phyloP scores from a whole-genome alignment of 2,113 vertebrate species.

The Perca fluviatilis region DNA sequence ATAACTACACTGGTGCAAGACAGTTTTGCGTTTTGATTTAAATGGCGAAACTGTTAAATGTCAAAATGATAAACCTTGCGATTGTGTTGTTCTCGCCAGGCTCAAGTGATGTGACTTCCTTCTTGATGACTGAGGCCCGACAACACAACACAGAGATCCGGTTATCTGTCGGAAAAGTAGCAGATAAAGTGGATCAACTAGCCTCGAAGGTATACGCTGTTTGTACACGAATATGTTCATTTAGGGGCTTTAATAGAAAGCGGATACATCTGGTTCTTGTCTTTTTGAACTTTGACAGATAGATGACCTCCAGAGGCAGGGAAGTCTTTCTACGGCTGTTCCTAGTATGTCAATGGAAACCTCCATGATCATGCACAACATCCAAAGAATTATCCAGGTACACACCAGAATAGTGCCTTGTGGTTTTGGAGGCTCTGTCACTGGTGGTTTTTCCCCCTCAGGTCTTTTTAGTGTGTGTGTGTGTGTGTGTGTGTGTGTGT shows the following conservation, averaged over 20 bases:
- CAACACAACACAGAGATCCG: constrained; percentile 97
- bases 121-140: constrained; percentile 96
- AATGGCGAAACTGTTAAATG: background rate
- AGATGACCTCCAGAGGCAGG: constrained; percentile 90
- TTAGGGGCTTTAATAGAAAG: background rate
- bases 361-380: constrained; percentile 94
- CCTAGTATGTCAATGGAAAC: constrained; percentile 94
- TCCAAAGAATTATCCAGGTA: constrained; percentile 97
- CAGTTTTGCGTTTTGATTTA: background rate
- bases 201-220: constrained; percentile 87
- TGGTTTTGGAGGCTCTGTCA: background rate
- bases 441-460: background rate
- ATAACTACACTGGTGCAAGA: no score
- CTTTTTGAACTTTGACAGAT: constrained; percentile 80
- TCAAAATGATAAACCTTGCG: background rate
- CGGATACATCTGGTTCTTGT: background rate
- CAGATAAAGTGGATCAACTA: constrained; percentile 95
- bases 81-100: constrained; percentile 66
- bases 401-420: no score
- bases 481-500: no score
- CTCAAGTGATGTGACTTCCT: constrained; percentile 91
- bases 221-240: background rate
- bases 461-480: background rate
- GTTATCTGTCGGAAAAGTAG: constrained; percentile 91
- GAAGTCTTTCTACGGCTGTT: constrained; percentile 80